Evolutionary conservation across 2,888 invertebrate species (phyloP), one percentile per base, ranked within the genome.

Genomic region (Mythimna impura): DNA sequence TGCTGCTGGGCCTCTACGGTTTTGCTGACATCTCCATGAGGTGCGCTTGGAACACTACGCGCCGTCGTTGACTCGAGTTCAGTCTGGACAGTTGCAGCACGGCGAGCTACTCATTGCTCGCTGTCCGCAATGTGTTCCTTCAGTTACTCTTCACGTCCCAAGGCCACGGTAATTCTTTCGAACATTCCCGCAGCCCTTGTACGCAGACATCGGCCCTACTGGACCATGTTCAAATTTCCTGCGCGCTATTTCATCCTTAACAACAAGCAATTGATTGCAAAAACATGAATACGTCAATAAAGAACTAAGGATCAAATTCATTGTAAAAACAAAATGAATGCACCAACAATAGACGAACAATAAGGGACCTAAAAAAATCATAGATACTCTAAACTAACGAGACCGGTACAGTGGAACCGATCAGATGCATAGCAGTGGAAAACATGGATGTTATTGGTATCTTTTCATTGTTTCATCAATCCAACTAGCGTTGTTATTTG

Each of bases 401-500:
- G 57, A 8, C n/a, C 20, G 22, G 36, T 80, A 25, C 25, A 54
- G 43, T 17, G 30, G 47, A 61, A 55, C 34, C 47, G 14, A 72
- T 67, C 66, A 47, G 34, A 78, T 9, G 64, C 82, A 78, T 10
- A 55, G n/a, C 50, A 64, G 34, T 78, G 57, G 57, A 78, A 77
- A 66, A 58, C 54, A 10, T 20, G 20, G 12, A n/a, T 25, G 50
- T n/a, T 82, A 82, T 79, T 82, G 82, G 10, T 61, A 64, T 67
- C 50, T 52, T 58, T 60, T 43, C 55, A 66, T 80, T 55, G 73
- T 83, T 79, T 57, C 30, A 82, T 73, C 73, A 69, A 66, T 55
- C 17, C 12, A 50, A 52, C 25, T 34, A 30, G 63, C 5, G 55
- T 25, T 36, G 25, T 10, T 63, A 63, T 50, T 40, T 40, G 47